A percentile compares a stretch with the other conserved stretches of the same genome.
Conservation (phyloP, 92 coral and sea anemone species). For the Chrysogorgia sp. region DNA sequence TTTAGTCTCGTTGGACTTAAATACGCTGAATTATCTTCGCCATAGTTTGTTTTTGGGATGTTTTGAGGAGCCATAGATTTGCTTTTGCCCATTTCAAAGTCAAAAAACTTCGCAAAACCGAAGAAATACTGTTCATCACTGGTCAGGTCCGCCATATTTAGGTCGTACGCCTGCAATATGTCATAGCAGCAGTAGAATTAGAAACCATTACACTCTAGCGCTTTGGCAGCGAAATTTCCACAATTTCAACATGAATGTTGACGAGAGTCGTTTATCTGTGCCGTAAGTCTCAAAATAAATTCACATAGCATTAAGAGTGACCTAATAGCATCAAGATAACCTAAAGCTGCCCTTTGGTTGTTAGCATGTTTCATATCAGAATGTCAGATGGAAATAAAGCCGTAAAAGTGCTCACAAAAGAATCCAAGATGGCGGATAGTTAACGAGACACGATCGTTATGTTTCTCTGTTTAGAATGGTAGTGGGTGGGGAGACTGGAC, state of each 20-base stretch:
- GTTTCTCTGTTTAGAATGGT: conserved; percentile 32
- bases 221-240: not conserved
- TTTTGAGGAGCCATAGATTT: not conserved
- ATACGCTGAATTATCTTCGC: not conserved
- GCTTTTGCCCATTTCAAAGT: not conserved
- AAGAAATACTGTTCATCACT: conserved; percentile 14
- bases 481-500: conserved; percentile 58
- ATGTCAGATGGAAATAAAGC: not conserved
- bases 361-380: not conserved
- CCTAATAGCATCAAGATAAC: too few relatives aligned
- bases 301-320: not conserved
- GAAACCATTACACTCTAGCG: not conserved
- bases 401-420: not conserved
- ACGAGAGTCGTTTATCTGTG: conserved; percentile 38
- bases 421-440: not conserved
- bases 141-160: conserved; percentile 9
- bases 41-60: not conserved
- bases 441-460: not conserved
- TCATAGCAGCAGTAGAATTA: not conserved
- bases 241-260: conserved; percentile 42
- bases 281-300: conserved; percentile 46
- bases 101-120: conserved; percentile 30
- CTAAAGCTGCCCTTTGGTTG: not conserved
- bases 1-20: not conserved
- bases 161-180: not conserved